phyloP scores from a whole-genome alignment of 2,888 invertebrate genomes.

The Automeris io region DNA sequence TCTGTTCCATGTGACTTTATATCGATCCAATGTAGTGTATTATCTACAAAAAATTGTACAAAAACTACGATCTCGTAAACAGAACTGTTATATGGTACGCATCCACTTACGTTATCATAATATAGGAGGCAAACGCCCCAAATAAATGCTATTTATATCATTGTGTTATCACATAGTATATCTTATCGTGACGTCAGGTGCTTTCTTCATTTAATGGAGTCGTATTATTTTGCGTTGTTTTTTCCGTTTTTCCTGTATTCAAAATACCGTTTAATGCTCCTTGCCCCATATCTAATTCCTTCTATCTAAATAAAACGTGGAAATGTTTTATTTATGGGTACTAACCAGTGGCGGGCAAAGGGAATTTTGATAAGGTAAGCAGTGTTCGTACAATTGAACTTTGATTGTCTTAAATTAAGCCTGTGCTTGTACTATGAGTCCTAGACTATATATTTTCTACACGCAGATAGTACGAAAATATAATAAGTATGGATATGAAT shows the following conservation, averaged over 20 bases:
- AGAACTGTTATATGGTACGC: neutral
- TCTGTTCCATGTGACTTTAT: too few relatives aligned
- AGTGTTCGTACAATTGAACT: too few relatives aligned
- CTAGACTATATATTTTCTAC: too few relatives aligned
- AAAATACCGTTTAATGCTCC: neutral
- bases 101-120: neutral
- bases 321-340: conserved; percentile 1
- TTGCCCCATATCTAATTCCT: neutral
- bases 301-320: neutral
- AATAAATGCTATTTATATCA: conserved; percentile 2
- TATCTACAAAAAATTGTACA: neutral
- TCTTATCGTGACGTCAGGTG: neutral
- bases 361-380: too few relatives aligned
- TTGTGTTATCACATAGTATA: neutral
- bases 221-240: neutral
- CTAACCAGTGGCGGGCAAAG: too few relatives aligned
- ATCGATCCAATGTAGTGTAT: too few relatives aligned
- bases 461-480: too few relatives aligned
- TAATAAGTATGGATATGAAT: too few relatives aligned
- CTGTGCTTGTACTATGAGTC: too few relatives aligned
- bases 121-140: neutral
- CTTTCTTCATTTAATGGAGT: neutral
- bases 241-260: neutral
- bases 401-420: too few relatives aligned
- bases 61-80: neutral